Conservation (phyloP, 2,888 invertebrate species). For the Stenurella melanura region DNA sequence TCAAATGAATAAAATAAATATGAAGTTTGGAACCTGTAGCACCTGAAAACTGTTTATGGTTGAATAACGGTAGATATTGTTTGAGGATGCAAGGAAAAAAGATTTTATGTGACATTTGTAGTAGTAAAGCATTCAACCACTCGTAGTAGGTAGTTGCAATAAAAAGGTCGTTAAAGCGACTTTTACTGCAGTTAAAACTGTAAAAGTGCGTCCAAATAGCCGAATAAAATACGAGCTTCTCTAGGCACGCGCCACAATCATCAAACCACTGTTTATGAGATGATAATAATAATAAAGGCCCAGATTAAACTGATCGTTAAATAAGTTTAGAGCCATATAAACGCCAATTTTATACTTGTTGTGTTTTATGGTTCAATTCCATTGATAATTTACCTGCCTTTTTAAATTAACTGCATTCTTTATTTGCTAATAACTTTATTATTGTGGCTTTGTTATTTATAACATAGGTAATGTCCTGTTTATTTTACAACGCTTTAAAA, state of each 20-base stretch:
- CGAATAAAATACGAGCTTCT: conserved; percentile 70
- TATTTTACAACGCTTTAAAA: conserved; percentile 39
- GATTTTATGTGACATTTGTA: conserved; percentile 64
- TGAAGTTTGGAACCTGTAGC: background rate
- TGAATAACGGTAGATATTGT: conserved; percentile 42
- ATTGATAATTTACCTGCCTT: conserved; percentile 68
- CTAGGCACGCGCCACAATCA: conserved; percentile 71
- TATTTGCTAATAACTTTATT: conserved; percentile 55
- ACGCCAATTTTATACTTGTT: conserved; percentile 72
- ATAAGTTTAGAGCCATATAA: conserved; percentile 72
- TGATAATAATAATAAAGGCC: conserved; percentile 72
- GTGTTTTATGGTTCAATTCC: conserved; percentile 70
- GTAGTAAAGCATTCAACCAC: conserved; percentile 63
- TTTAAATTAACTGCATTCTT: conserved; percentile 56
- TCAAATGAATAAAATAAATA: background rate
- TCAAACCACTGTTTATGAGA: conserved; percentile 70
- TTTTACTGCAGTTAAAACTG: conserved; percentile 74
- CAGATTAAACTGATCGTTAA: conserved; percentile 73
- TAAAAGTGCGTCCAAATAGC: conserved; percentile 72
- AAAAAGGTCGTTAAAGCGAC: conserved; percentile 73
- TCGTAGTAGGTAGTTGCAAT: conserved; percentile 72
- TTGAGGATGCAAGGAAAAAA: conserved; percentile 56
- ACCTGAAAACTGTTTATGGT: conserved; percentile 32
- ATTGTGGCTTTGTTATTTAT: conserved; percentile 41
- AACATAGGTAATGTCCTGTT: conserved; percentile 27